Conservation (phyloP, 2,797 vertebrate species). For the Halcyon chelicuti region DNA sequence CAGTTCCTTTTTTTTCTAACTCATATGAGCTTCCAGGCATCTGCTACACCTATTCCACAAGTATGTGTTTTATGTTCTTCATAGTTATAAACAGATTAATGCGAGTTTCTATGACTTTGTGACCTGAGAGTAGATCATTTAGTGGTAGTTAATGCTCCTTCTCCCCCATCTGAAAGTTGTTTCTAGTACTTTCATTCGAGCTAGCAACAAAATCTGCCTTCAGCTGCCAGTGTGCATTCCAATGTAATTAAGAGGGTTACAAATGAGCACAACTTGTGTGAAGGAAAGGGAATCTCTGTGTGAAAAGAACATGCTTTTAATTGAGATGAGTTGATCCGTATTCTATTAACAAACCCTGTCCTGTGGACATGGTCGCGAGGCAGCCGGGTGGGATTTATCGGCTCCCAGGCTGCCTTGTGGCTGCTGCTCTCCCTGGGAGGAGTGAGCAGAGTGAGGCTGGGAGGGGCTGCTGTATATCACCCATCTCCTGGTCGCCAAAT, state of each 20-base stretch:
- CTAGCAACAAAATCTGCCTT: not conserved
- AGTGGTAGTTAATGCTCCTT: not conserved
- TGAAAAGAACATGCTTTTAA: slow-evolving; percentile 10
- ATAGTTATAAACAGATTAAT: not conserved
- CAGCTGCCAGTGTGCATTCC: not conserved
- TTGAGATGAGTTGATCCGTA: slow-evolving; percentile 25
- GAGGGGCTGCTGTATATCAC: slow-evolving; percentile 55
- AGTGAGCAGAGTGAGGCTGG: not conserved
- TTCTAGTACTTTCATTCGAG: not conserved
- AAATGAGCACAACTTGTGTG: not conserved
- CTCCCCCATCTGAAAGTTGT: not conserved
- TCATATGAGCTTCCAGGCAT: not conserved
- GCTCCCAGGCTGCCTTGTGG: slow-evolving; percentile 21
- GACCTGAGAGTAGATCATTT: not conserved
- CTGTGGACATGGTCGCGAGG: not conserved
- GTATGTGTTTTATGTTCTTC: not conserved
- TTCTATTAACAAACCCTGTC: slow-evolving; percentile 25
- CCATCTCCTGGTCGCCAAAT: slow-evolving; percentile 56
- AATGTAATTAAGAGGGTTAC: not conserved
- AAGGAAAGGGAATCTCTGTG: not conserved
- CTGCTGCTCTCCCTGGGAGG: slow-evolving; percentile 43
- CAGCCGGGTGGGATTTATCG: slow-evolving; percentile 43
- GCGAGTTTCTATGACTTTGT: not conserved
- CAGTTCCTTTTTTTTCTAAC: not conserved
- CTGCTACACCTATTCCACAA: not conserved